Percentiles rank a stretch among this genome's conserved stretches.
phyloP scores from a whole-genome alignment of 53 echinoderm and acorn worm species.

The Echinometra lucunter region DNA sequence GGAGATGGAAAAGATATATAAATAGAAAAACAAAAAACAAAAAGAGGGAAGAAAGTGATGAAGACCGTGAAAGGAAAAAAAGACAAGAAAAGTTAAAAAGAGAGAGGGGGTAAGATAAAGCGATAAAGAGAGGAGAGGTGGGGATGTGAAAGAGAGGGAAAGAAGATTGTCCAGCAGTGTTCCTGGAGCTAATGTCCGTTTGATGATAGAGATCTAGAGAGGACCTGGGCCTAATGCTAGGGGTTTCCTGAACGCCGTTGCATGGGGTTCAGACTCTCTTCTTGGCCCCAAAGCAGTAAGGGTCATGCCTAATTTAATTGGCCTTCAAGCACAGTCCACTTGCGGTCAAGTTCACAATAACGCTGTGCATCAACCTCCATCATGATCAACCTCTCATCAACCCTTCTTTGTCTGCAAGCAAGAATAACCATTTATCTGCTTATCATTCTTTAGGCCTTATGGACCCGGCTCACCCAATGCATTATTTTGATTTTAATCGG shows the following conservation, averaged over 20 bases:
- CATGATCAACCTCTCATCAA: too few species aligned
- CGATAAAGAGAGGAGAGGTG: not conserved
- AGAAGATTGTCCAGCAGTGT: not conserved
- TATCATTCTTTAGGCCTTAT: too few species aligned
- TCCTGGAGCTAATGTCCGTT: not conserved
- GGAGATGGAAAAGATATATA: too few species aligned
- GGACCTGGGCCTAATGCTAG: not conserved
- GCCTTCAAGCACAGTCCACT: not conserved
- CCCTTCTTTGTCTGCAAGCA: not conserved
- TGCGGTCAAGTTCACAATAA: not conserved
- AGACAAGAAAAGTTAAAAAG: too few species aligned
- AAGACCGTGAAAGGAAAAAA: not conserved
- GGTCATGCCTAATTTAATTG: conserved; percentile 30
- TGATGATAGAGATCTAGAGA: conserved; percentile 32
- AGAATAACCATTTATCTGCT: too few species aligned
- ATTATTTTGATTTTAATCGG: too few species aligned
- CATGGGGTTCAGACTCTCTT: not conserved
- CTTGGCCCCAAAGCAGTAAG: not conserved
- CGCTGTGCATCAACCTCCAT: not conserved
- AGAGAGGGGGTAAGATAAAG: not conserved
- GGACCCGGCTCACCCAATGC: too few species aligned
- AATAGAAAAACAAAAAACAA: too few species aligned
- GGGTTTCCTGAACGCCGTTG: conserved; percentile 4
- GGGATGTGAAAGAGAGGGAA: not conserved
- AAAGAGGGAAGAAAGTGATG: not conserved